phyloP scores from a whole-genome alignment of 2,888 invertebrate genomes.

The Cryptocheilus praepositus region DNA sequence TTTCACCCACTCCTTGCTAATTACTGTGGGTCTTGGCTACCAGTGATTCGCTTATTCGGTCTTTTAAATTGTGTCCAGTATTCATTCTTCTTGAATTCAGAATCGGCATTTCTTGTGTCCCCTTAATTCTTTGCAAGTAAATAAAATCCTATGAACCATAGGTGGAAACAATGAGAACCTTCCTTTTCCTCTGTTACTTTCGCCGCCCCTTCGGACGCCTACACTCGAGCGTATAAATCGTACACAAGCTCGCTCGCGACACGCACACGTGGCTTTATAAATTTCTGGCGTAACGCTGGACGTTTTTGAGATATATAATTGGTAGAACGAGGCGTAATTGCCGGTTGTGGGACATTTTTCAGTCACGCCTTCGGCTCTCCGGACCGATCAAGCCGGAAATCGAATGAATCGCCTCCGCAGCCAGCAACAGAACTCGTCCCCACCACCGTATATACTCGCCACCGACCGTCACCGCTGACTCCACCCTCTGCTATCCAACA shows the following conservation, averaged over 20 bases:
- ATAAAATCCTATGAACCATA: slow-evolving; percentile 22
- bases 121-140: slow-evolving; percentile 25
- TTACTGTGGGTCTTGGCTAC: too few species aligned
- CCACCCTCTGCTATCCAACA: slow-evolving; percentile 24
- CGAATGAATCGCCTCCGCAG: slow-evolving; percentile 47
- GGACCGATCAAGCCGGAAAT: slow-evolving; percentile 49
- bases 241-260: too few species aligned
- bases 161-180: slow-evolving; percentile 27
- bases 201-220: background rate
- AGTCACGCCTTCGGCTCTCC: slow-evolving; percentile 37
- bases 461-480: slow-evolving; percentile 26
- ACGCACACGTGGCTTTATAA: slow-evolving; percentile 11
- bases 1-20: too few species aligned
- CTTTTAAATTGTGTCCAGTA: too few species aligned
- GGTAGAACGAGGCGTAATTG: slow-evolving; percentile 39
- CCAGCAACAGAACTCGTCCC: background rate
- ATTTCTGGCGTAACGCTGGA: slow-evolving; percentile 28
- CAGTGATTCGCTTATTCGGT: too few species aligned
- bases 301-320: slow-evolving; percentile 39
- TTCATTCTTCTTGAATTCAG: too few species aligned
- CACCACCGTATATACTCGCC: background rate
- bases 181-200: background rate
- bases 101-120: too few species aligned
- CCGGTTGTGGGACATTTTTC: slow-evolving; percentile 41
- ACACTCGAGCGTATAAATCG: background rate